Evolutionary conservation across 1,140 invertebrate species (phyloP), one percentile per base, ranked within the genome.

Genomic region (Achroia grisella): DNA sequence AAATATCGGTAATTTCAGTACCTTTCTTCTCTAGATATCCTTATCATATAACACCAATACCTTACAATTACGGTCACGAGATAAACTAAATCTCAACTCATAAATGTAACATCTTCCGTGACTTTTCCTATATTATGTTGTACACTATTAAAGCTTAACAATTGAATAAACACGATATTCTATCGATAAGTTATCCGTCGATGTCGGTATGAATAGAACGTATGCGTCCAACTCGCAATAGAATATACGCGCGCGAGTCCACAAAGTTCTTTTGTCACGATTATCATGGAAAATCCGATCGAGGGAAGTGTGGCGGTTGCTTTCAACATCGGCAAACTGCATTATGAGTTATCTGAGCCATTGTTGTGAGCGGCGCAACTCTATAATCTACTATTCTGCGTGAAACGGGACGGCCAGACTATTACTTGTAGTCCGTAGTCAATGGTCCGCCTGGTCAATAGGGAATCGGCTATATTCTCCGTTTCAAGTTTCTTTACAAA

Each of bases 211-310:
- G 72, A 76, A 80, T 78, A 69, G 68, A 74, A 39, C 55, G 68
- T 61, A 58, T 74, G 64, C 65, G 56, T 68, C 56, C 65, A 64
- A 67, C 67, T 77, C 55, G 50, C 51, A 64, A 71, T 68, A 66
- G 61, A 74, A 71, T 66, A 67, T 68, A 73, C 66, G 60, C 39
- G 65, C 65, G 64, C 64, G 62, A 62, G 65, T 23, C 48, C 57
- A 61, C 68, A 75, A 78, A 81, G 73, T 81, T 80, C 78, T 85
- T 79, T 80, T 81, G 77, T 81, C 73, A 69, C 70, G 71, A 79
- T 81, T 82, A 81, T 79, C 79, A 57, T 65, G 75, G 77, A 74
- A 75, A 77, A 80, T 83, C 77, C 79, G 78, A 86, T 83, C 78
- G 69, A 62, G 67, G 72, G 71, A 80, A 76, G 69, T 72, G 72